These are phyloP conservation scores for Dreissena rostriformis DNA, from an alignment of 1,140 invertebrate species.

Conservation along the genomic window DNA sequence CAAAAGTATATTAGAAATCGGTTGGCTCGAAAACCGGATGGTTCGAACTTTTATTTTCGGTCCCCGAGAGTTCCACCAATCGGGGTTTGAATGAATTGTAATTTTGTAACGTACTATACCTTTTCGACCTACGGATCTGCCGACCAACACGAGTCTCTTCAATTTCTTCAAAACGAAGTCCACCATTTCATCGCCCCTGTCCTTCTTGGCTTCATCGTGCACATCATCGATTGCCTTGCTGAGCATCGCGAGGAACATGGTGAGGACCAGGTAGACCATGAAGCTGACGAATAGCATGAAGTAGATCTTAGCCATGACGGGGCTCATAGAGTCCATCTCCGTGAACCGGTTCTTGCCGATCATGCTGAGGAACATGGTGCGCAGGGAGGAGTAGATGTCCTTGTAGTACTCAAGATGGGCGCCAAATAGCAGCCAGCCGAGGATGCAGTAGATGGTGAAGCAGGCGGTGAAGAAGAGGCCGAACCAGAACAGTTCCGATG, in stretches of 20 bases:
- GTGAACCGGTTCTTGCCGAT: constrained; percentile 84
- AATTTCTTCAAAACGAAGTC: constrained; percentile 59
- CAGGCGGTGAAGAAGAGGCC: constrained; percentile 60
- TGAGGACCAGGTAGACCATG: constrained; percentile 63
- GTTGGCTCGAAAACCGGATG: no score
- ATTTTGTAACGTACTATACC: no score
- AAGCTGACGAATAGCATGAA: constrained; percentile 65
- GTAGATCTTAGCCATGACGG: constrained; percentile 64
- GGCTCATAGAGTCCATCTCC: constrained; percentile 63
- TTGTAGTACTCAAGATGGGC: constrained; percentile 63
- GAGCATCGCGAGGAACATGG: constrained; percentile 68
- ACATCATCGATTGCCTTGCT: constrained; percentile 64
- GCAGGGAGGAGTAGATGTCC: constrained; percentile 61
- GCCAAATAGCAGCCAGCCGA: constrained; percentile 67
- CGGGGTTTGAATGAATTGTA: no score
- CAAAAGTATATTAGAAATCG: no score
- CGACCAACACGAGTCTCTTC: constrained; percentile 46
- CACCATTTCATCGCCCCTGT: constrained; percentile 61
- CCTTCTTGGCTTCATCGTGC: constrained; percentile 56
- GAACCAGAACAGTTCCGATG: constrained; percentile 64
- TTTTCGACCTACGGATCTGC: not conserved
- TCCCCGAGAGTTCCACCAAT: no score
- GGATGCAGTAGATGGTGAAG: constrained; percentile 58
- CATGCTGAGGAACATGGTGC: constrained; percentile 81
- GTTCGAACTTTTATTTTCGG: no score